A percentile compares a stretch with the other conserved stretches of the same genome.
phyloP scores from a whole-genome alignment of 2,797 vertebrate species.

The Halcyon chelicuti region DNA sequence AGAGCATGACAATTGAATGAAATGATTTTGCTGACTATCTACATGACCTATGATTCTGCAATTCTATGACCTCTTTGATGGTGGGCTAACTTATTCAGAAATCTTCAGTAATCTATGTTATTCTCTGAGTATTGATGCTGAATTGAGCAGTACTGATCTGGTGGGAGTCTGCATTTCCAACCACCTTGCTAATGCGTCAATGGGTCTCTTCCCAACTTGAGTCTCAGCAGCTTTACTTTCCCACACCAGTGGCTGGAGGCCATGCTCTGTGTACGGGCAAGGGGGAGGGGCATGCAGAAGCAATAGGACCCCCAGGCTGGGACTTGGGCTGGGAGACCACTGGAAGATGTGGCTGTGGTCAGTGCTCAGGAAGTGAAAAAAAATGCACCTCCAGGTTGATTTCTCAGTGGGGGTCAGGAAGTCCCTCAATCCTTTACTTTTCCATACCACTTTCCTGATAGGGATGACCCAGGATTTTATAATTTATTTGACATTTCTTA shows the following conservation, averaged over 20 bases:
- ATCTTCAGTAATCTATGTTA: background rate
- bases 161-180: background rate
- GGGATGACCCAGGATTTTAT: background rate
- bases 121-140: background rate
- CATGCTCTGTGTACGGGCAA: background rate
- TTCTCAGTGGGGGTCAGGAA: background rate
- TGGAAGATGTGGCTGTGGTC: background rate
- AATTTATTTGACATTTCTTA: background rate
- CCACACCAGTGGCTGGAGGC: accelerated
- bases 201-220: background rate
- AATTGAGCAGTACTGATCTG: background rate
- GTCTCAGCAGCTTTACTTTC: background rate
- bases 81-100: background rate
- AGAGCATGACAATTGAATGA: background rate
- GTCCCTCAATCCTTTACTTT: background rate
- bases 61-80: background rate
- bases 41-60: no score
- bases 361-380: background rate
- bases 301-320: accelerated
- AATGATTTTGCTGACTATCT: background rate
- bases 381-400: background rate
- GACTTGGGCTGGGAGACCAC: background rate
- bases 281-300: accelerated
- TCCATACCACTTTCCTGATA: background rate
- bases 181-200: accelerated